Evolutionary conservation across 2,113 vertebrate species (phyloP), one percentile per base, ranked within the genome.

Genomic region (Carassius carassius): DNA sequence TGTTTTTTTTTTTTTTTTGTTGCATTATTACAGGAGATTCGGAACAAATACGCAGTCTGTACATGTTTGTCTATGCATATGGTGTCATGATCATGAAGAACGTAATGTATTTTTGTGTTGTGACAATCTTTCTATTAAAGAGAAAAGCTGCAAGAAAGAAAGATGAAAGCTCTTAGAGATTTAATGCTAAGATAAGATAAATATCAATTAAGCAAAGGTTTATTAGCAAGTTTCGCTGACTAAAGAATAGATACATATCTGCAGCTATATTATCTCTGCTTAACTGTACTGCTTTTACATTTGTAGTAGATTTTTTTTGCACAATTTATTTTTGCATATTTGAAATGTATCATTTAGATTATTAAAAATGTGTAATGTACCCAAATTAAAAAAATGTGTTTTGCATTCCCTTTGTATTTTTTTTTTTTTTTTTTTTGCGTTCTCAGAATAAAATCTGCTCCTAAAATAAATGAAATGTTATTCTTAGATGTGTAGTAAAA

Each of bases 1-100:
- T 16, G 35, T 8, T 47, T 6, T 72, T 44, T 44, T 11, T 47
- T 10, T 73, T 12, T 72, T 47, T 73, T 47, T 1, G n/a, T n/a
- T n/a, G n/a, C 17, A 21, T 77, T 77, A 17, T 56, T 54, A 21
- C 75, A 78, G 51, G 4, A 8, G 32, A 56, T 32, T 12, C 47
- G 0, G 75, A 83, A 5, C 1, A 67, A 6, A 67, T 10, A 3
- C 60, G 14, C 9, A 80, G 65, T 6, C 25, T 77, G 60, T 9
- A 44, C 17, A 70, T 88, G 60, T 85, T 88, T 23, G 49, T 63
- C 35, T 32, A 81, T 14, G 67, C 62, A 4, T 88, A 88, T 60
- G 58, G 23, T 54, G 23, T 69, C 23, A 72, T 86, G 81, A 23
- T 88, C 29, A 54, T 86, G 60, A 88, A 88, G 51, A 86, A 83